A percentile compares a stretch with the other conserved stretches of the same genome.
These are phyloP conservation scores for Ormia ochracea DNA, from an alignment of 2,888 invertebrate species.

Conservation along the genomic window DNA sequence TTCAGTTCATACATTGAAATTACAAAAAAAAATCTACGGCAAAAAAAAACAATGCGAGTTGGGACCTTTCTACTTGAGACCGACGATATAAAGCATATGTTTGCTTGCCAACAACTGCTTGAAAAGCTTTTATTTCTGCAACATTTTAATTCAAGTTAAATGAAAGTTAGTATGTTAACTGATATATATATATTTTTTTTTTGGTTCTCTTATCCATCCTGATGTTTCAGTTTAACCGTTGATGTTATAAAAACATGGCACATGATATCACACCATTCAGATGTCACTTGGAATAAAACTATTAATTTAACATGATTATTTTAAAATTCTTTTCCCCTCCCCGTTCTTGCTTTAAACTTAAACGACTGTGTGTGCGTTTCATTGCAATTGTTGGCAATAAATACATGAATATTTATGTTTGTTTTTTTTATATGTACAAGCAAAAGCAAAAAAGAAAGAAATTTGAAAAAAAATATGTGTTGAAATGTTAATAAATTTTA, in stretches of 20 bases:
- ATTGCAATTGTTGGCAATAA: neutral
- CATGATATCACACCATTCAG: slow-evolving; percentile 19
- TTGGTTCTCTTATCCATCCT: neutral
- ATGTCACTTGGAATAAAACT: slow-evolving; percentile 48
- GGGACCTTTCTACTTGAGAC: too few species aligned
- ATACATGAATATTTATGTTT: neutral
- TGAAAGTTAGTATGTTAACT: slow-evolving; percentile 36
- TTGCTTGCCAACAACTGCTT: neutral
- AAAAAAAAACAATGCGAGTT: too few species aligned
- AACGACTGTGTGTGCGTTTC: neutral
- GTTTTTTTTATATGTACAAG: neutral
- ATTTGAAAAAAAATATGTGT: neutral
- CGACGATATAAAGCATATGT: too few species aligned
- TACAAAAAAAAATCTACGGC: too few species aligned
- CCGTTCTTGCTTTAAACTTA: neutral
- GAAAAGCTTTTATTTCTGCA: neutral
- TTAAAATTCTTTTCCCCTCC: neutral
- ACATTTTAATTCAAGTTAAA: slow-evolving; percentile 51
- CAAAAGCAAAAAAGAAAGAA: neutral
- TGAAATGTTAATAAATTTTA: slow-evolving; percentile 48
- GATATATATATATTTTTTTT: slow-evolving; percentile 1
- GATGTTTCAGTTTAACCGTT: slow-evolving; percentile 48
- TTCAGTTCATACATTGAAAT: too few species aligned
- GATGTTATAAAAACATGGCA: slow-evolving; percentile 36
- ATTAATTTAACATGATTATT: slow-evolving; percentile 50